Evolutionary conservation across 1,140 invertebrate species (phyloP), one percentile per base, ranked within the genome.

Genomic region (Aphis gossypii): DNA sequence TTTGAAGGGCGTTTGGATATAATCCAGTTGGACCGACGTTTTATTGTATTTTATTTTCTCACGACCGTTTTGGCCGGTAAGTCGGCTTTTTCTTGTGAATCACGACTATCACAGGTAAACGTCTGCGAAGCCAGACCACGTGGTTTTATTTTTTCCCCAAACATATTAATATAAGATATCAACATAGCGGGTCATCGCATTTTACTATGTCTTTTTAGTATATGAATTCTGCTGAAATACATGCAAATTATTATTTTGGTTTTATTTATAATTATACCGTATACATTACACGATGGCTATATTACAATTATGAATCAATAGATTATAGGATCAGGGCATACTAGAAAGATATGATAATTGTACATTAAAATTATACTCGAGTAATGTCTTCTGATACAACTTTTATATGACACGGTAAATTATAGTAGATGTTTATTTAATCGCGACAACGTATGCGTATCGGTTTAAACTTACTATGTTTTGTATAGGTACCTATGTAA

Each of bases 1-100:
- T 83, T 92, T 92, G 68, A 92, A 92, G 90, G 90, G 90, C 90
- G 68, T 51, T 92, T 92, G 90, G 90, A 92, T 92, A 82, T 92
- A 48, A 92, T 92, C 90, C 90, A 92, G 90, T 92, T 92, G 90
- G 76, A 92, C 90, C 46, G 21, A 25, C 44, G 68, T 92, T 92
- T 82, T 51, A 83, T 92, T n/a, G 48, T 92, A 51, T 92, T 82
- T 76, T 35, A 41, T 92, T 92, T 83, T 92, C 44, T 25, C n/a
- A 51, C 30, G 51, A 48, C 9, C 5, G 60, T 92, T 92, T 51
- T 92, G 90, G 90, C 90, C 21, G 44, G 35, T 48, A 68, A 60
- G 25, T 90, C 38, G 14, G 54, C 38, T 83, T 91, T 82, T 76
- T 46, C 44, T 41, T 25, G 25, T 18, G 25, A 46, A 86, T 56